Base-by-base conservation (phyloP, 2,888 invertebrate genomes). In the Cryptosula pallasiana region DNA sequence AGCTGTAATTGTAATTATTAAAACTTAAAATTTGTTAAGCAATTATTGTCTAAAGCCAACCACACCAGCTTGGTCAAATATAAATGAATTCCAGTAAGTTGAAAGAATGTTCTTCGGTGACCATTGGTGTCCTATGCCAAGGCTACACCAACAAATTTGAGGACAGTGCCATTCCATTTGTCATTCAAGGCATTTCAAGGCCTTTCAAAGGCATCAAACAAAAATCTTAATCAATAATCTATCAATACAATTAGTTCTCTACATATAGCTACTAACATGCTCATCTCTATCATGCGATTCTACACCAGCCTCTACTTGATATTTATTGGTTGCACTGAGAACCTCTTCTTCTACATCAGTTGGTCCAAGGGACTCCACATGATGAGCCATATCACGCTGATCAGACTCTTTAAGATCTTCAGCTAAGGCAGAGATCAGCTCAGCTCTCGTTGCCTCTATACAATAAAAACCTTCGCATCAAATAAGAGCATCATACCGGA, bases 351-450 rank as follows among this genome's bases (percentile, higher is more conserved):
- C 45, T 13, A 45, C 20, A 45, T 13, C 20, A 20, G 9, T 20
- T 20, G 45, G 20, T 20, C 45, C 45, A 45, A 45, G 9, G 9
- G 45, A 13, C 45, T 45, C 45, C 20, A 45, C 45, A 5, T 45
- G 5, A 20, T 20, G 5, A 45, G 45, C 20, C 45, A 45, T 45
- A 20, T 45, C 45, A 45, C 9, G 20, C 45, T 45, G 45, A 45
- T 63, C 63, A 9, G 63, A 32, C 27, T 63, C 25, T 32, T 9
- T 63, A 34, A 63, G 63, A n/a, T 63, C 63, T 29, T 63, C 32
- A 32, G 32, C 63, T 63, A 63, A 63, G 2, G 63, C 63, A 25
- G 27, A 13, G 13, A 63, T 63, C 13, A 63, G 32, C 32, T 63
- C 63, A 9, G 20, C 34, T 63, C 63, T 27, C 2, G 27, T 2